Conservation (phyloP, 2,113 vertebrate genomes). For the Brienomyrus longianalis region DNA sequence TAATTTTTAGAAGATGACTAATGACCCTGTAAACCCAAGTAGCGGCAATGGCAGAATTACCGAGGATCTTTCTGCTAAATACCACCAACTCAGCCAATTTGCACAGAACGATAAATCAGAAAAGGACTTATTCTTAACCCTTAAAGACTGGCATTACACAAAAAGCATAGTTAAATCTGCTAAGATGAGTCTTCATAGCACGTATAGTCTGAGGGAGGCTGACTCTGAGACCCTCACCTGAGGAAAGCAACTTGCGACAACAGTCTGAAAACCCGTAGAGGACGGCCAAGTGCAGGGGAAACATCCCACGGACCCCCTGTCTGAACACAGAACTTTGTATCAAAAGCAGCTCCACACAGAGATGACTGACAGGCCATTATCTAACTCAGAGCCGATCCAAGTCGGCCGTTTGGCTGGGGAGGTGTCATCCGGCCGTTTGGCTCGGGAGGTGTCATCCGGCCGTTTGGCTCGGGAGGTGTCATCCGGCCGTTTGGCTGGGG, state of each 20-base stretch:
- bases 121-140: neutral
- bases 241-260: constrained; percentile 89
- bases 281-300: constrained; percentile 85
- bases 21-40: neutral
- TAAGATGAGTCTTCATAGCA: neutral
- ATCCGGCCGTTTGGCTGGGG: too few species aligned
- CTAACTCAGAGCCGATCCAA: neutral
- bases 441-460: too few species aligned
- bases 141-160: neutral
- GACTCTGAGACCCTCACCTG: constrained; percentile 60
- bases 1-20: neutral
- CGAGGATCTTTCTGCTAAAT: neutral
- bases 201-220: neutral
- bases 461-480: too few species aligned
- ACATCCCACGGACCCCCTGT: constrained; percentile 86
- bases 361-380: neutral
- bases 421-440: too few species aligned
- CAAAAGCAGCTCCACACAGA: neutral
- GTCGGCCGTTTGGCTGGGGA: neutral
- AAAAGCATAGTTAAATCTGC: neutral
- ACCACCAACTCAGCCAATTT: neutral
- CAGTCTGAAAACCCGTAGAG: constrained; percentile 91
- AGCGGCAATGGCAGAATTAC: neutral
- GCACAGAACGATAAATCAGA: neutral
- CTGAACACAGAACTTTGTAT: constrained; percentile 48